These are phyloP conservation scores for Sinella curviseta DNA, from an alignment of 1,140 invertebrate species.

Conservation along the genomic window DNA sequence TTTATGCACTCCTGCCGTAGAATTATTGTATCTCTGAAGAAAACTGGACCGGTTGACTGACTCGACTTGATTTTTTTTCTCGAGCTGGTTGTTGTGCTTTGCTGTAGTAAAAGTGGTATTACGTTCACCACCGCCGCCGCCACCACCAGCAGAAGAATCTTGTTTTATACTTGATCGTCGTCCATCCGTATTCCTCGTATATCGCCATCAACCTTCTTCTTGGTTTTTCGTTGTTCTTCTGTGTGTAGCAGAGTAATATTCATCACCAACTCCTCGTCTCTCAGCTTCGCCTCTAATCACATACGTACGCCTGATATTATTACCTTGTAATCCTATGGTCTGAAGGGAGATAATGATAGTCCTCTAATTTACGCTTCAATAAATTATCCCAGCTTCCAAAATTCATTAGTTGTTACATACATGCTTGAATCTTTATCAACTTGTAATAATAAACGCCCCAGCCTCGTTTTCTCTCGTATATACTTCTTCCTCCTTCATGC, in stretches of 20 bases:
- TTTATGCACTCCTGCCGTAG: background rate
- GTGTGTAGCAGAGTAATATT: background rate
- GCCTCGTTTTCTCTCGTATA: background rate
- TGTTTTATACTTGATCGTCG: too few species aligned
- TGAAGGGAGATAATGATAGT: conserved; percentile 27
- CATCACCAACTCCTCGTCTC: background rate
- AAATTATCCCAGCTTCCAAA: conserved; percentile 23
- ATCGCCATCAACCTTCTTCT: too few species aligned
- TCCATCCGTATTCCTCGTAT: too few species aligned
- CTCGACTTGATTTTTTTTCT: background rate
- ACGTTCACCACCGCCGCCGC: background rate
- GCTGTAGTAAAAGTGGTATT: too few species aligned
- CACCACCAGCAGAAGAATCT: too few species aligned
- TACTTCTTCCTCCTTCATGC: background rate
- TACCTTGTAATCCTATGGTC: conserved; percentile 9
- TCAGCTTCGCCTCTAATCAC: conserved; percentile 23
- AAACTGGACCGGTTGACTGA: conserved; percentile 8
- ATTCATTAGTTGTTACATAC: conserved; percentile 16
- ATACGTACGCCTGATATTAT: conserved; percentile 24
- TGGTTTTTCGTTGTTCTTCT: too few species aligned
- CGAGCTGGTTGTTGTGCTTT: background rate
- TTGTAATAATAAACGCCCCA: conserved; percentile 19
- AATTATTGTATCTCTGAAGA: background rate
- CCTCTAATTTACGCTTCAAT: conserved; percentile 27
- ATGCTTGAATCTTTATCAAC: conserved; percentile 26